Evolutionary conservation across 2,113 vertebrate genomes (phyloP), one percentile per base, ranked within the genome.

Genomic region (Lipotes vexillifer): DNA sequence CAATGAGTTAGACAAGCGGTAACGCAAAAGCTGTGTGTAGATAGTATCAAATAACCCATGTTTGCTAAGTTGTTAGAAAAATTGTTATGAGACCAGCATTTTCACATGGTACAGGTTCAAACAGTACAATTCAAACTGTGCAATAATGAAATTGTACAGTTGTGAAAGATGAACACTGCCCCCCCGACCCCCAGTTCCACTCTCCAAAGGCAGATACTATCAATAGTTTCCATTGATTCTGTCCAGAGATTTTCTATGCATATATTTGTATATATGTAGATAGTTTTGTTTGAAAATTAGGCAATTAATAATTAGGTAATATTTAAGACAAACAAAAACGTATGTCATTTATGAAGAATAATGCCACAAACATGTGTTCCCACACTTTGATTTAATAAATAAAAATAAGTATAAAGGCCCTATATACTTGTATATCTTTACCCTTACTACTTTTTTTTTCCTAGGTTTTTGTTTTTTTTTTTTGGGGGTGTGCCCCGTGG

Each of bases 11-110:
- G 82, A 52, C 21, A 36, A n/a, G 68, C 5, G 81, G 86, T 41
- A 94, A 44, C 20, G 31, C 36, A 80, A 74, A 91, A 90, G 10
- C 59, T 14, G 3, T 12, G 15, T 86, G 17, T 57, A n/a, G 55
- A 18, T 66, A 88, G 36, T 36, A 29, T 33, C 49, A 71, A 84
- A 29, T 65, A 83, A 57, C 15, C 29, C 13, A 17, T 77, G 13
- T 88, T 97, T 94, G 68, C 38, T 82, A 85, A 71, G 25, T 90
- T 92, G 49, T 87, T 94, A 83, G 44, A 94, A 75, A 71, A 75
- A 84, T 68, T 65, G 36, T 84, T 92, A 59, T 90, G 38, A 90
- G 75, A 86, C 80, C 90, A 49, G 5, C 27, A 66, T 89, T 95
- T 95, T 90, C 21, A 25, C 21, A 20, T 71, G 25, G 46, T 31